These are phyloP conservation scores for Aethina tumida DNA, from an alignment of 1,140 invertebrate genomes.

Conservation along the genomic window DNA sequence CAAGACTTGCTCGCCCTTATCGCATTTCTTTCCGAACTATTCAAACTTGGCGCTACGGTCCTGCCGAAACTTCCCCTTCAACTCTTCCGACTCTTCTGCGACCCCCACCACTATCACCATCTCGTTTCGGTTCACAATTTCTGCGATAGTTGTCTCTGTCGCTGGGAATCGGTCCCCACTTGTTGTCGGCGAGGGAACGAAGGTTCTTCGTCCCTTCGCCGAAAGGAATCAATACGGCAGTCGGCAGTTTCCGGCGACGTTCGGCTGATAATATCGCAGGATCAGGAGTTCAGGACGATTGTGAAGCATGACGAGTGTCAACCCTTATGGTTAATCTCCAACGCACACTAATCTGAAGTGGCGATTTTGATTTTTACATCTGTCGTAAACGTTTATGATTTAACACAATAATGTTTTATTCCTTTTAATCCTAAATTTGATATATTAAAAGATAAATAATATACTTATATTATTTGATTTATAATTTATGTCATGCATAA, in stretches of 20 bases:
- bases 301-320: slow-evolving; percentile 12
- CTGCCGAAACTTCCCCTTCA: neutral
- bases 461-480: no score
- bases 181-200: neutral
- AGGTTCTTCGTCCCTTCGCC: slow-evolving; percentile 7
- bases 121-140: neutral
- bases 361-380: no score
- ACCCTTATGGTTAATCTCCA: slow-evolving; percentile 2
- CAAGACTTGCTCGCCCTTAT: no score
- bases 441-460: no score
- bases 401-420: no score
- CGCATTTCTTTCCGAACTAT: no score
- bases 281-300: slow-evolving; percentile 13
- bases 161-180: neutral
- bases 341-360: no score
- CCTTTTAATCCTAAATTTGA: no score
- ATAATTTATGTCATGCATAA: no score
- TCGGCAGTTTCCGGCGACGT: slow-evolving; percentile 7
- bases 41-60: no score
- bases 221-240: slow-evolving; percentile 10
- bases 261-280: slow-evolving; percentile 12
- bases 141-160: neutral
- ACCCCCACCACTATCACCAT: slow-evolving; percentile 1
- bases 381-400: no score
- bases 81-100: slow-evolving; percentile 7